Evolutionary conservation across 1,140 invertebrate genomes (phyloP).

Genomic region (Hypsibius dujardini): DNA sequence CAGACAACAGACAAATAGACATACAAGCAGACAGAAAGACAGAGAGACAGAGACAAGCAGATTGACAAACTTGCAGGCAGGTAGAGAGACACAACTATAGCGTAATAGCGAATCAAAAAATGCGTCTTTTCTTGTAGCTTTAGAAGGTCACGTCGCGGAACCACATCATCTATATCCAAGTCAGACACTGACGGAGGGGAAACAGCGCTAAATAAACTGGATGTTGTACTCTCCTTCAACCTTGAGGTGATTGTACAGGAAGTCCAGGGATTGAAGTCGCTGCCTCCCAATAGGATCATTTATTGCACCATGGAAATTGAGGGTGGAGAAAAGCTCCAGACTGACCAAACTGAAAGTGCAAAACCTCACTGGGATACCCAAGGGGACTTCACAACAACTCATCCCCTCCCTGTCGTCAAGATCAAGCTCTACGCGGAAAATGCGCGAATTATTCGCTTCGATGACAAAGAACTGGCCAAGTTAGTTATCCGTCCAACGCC

Average conservation of each 20-base stretch:
- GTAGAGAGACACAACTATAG: too few relatives aligned
- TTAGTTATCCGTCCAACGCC: conserved; percentile 78
- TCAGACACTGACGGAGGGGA: conserved; percentile 78
- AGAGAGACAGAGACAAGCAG: too few relatives aligned
- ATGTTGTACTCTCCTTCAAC: conserved; percentile 87
- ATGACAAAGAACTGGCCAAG: conserved; percentile 94
- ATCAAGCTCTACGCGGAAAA: conserved; percentile 74
- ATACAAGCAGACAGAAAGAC: too few relatives aligned
- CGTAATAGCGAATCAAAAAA: too few relatives aligned
- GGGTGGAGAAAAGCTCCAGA: conserved; percentile 83
- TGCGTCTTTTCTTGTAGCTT: conserved; percentile 9
- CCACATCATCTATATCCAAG: conserved; percentile 59
- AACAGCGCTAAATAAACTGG: conserved; percentile 78
- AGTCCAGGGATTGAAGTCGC: conserved; percentile 87
- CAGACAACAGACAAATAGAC: too few relatives aligned
- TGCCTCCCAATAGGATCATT: conserved; percentile 88
- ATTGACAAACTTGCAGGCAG: too few relatives aligned
- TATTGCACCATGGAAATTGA: conserved; percentile 99
- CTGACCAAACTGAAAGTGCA: conserved; percentile 94
- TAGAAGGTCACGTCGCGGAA: conserved; percentile 1
- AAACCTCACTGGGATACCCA: conserved; percentile 50
- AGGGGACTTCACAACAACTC: conserved; percentile 93
- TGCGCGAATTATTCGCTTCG: conserved; percentile 83
- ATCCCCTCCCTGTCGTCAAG: conserved; percentile 88
- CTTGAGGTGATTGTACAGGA: conserved; percentile 96